Evolutionary conservation across 2,113 vertebrate genomes (phyloP), one percentile per base, ranked within the genome.

Genomic region (Panthera tigris): DNA sequence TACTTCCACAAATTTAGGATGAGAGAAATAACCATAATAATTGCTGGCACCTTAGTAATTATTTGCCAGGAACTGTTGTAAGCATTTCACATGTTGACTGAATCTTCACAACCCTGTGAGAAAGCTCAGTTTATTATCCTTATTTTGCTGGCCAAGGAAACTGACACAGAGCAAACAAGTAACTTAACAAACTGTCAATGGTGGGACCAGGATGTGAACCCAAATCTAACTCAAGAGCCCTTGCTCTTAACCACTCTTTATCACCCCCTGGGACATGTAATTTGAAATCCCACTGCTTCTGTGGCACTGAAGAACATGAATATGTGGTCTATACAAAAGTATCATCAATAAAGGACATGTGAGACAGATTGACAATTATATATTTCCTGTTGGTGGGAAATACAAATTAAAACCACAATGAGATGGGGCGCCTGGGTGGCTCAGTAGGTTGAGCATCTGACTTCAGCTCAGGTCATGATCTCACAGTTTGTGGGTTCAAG

Each of bases 181-280:
- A 14, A 36, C 36, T 50, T 41, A 27, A 18, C 57, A 29, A 41
- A 68, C 19, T 10, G 5, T 45, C 8, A 52, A 21, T 1, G 31
- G 27, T 13, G 21, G 50, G 33, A 3, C 2, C 33, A 13, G 10
- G 5, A 92, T 50, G n/a, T 36, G 61, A 95, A 82, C 14, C 27
- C 39, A 41, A 25, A 16, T 63, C 68, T 85, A n/a, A 63, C 15
- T 91, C 0, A 13, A 36, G 45, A 79, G 48, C 19, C 39, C 50
- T 48, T 31, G 21, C 7, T 80, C 69, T 39, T 69, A 11, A 65
- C 15, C 23, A 16, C 13, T 48, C 4, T 23, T 41, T 33, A 4
- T 25, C 19, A 65, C 4, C 11, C 71, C 8, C 18, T 39, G 4
- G 33, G 29, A 29, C 4, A 11, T 11, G 19, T 0, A 23, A 1